Percentiles rank a stretch among this genome's conserved stretches.
These are phyloP conservation scores for Chunga burmeisteri DNA, from an alignment of 2,113 vertebrate species.

Conservation along the genomic window DNA sequence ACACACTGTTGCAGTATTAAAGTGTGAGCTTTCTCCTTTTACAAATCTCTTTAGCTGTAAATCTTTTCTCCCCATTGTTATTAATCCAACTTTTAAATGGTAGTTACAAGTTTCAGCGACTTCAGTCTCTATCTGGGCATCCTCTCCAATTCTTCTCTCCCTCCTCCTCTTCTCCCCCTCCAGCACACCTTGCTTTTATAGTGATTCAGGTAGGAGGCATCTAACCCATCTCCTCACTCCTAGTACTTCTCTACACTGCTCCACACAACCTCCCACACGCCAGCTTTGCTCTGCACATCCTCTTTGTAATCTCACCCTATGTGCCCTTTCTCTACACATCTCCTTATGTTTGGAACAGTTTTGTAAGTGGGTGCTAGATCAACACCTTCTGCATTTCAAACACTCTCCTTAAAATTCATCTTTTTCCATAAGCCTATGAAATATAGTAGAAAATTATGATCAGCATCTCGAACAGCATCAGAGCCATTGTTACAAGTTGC, in stretches of 20 bases:
- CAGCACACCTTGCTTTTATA: rapidly evolving
- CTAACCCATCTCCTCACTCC: neutral
- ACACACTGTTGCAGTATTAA: neutral
- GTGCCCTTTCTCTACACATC: neutral
- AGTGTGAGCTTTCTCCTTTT: neutral
- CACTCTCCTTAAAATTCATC: neutral
- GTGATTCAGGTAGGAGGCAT: rapidly evolving
- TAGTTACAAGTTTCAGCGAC: neutral
- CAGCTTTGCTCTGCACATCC: neutral
- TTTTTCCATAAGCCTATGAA: neutral
- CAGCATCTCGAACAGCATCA: neutral
- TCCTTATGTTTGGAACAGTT: neutral
- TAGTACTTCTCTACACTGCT: neutral
- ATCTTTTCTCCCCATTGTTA: neutral
- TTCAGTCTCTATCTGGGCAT: neutral
- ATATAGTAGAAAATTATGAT: neutral
- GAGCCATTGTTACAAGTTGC: rapidly evolving
- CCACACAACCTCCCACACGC: neutral
- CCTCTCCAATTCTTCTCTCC: neutral
- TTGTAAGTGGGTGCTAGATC: neutral
- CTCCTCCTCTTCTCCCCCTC: neutral
- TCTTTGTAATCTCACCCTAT: neutral
- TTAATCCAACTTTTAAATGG: neutral
- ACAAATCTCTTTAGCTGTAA: neutral
- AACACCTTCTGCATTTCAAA: neutral